phyloP scores from a whole-genome alignment of 2,888 invertebrate species.

The Neelides folsomi region DNA sequence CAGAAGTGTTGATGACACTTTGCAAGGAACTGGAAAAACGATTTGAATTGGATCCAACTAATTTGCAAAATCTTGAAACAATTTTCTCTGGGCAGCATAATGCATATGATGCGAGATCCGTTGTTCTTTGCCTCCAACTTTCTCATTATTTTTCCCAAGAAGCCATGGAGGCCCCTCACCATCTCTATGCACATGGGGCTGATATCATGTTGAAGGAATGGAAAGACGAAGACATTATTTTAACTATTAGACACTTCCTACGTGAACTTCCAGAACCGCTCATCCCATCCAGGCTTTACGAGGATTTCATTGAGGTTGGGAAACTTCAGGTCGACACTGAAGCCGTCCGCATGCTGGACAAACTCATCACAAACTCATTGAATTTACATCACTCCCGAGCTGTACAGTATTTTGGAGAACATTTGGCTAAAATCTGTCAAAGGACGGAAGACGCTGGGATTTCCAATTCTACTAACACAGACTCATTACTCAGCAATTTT shows the following conservation, averaged over 20 bases:
- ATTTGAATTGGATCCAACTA: constrained; percentile 13
- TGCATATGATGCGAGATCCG: not conserved
- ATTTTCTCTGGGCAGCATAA: constrained; percentile 11
- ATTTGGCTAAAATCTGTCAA: constrained; percentile 24
- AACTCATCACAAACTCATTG: constrained; percentile 22
- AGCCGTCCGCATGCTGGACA: constrained; percentile 25
- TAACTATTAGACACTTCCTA: constrained; percentile 55
- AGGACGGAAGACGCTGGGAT: constrained; percentile 10
- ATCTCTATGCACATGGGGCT: too few relatives aligned
- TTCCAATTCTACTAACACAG: constrained; percentile 6
- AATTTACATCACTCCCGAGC: constrained; percentile 24
- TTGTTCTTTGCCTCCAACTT: not conserved
- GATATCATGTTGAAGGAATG: not conserved
- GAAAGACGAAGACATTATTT: constrained; percentile 39
- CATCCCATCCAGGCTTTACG: constrained; percentile 60
- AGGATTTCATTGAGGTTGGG: constrained; percentile 46
- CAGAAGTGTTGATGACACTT: constrained; percentile 44
- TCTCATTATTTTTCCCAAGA: not conserved
- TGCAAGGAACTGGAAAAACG: constrained; percentile 23
- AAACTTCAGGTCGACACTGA: constrained; percentile 26
- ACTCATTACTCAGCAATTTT: constrained; percentile 23
- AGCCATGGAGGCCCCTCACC: not conserved
- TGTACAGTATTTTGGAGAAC: constrained; percentile 26
- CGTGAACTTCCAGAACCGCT: constrained; percentile 61
- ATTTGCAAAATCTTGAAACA: constrained; percentile 19